phyloP scores from a whole-genome alignment of 2,888 invertebrate species.

The Limenitis camilla region DNA sequence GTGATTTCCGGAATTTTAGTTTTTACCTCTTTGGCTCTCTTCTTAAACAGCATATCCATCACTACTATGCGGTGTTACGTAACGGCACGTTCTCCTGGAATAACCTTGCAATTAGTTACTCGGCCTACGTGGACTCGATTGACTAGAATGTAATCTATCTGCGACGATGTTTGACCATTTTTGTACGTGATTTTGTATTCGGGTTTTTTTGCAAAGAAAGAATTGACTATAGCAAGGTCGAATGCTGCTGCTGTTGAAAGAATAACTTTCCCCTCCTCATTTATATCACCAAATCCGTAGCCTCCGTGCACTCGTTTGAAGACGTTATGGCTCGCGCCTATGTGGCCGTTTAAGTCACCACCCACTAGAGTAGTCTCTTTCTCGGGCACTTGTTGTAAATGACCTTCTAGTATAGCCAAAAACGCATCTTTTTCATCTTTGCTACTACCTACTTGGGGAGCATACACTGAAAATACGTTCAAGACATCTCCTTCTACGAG shows the following conservation, averaged over 20 bases:
- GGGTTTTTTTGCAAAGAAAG: not conserved
- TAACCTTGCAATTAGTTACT: no score
- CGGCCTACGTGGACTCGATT: no score
- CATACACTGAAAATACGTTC: no score
- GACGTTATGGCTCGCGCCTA: not conserved
- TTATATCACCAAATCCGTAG: not conserved
- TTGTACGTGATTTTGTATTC: not conserved
- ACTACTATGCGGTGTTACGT: no score
- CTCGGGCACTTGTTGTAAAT: not conserved
- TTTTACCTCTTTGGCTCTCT: no score
- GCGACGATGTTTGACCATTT: not conserved
- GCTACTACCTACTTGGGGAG: no score
- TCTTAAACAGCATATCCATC: no score
- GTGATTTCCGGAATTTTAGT: no score
- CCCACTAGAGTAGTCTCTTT: not conserved
- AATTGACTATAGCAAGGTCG: not conserved
- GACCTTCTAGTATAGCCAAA: not conserved
- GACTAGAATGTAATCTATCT: no score
- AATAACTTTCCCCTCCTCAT: not conserved
- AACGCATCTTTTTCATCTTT: no score
- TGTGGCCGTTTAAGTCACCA: not conserved
- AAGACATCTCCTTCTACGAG: no score
- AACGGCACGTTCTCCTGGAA: no score
- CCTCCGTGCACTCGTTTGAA: not conserved
- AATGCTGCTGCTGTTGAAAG: not conserved